These are phyloP conservation scores for Phrynosoma blainvillii DNA, from an alignment of 2,113 vertebrate genomes.

Conservation along the genomic window DNA sequence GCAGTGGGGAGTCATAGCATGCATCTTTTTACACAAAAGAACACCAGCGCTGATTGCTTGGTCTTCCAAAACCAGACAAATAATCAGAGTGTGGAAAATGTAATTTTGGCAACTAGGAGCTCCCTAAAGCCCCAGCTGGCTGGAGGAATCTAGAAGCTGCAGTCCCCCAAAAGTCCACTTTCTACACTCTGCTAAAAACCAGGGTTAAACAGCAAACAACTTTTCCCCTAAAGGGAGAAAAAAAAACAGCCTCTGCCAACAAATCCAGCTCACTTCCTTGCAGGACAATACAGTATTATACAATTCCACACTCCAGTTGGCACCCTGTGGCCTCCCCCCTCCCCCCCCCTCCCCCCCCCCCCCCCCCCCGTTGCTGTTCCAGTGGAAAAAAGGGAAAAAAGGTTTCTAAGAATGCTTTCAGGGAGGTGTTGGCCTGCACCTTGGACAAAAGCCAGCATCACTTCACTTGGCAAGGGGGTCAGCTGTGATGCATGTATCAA, in stretches of 20 bases:
- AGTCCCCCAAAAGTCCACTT: too few species aligned
- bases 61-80: too few species aligned
- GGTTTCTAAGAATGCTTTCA: not conserved
- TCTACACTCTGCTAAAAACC: not conserved
- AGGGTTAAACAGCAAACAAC: conserved; percentile 2
- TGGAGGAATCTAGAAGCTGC: too few species aligned
- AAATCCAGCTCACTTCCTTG: not conserved
- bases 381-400: not conserved
- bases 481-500: not conserved
- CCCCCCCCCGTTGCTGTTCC: not conserved
- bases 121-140: too few species aligned
- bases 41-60: not conserved
- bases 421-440: not conserved
- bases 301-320: not conserved
- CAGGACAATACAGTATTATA: not conserved
- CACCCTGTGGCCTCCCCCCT: not conserved
- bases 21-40: not conserved
- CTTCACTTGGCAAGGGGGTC: not conserved
- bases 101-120: too few species aligned
- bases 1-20: not conserved
- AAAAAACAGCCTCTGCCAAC: not conserved
- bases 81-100: too few species aligned
- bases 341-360: conserved; percentile 4
- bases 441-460: not conserved
- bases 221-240: not conserved